These are phyloP conservation scores for Myioborus miniatus DNA, from an alignment of 2,797 vertebrate genomes.

Conservation along the genomic window DNA sequence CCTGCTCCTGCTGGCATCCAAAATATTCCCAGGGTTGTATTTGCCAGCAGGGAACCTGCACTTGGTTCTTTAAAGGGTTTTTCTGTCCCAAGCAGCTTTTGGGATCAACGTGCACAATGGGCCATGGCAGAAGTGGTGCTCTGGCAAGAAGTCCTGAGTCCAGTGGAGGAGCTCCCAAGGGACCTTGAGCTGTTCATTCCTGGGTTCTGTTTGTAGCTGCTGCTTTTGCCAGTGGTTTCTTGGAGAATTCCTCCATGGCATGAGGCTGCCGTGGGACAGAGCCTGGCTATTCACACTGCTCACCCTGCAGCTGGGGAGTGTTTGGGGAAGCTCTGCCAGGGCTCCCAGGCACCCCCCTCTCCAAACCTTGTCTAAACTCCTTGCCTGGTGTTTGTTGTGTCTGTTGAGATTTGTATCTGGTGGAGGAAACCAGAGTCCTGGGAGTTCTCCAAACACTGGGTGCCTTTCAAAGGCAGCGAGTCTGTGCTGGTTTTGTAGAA, in stretches of 20 bases:
- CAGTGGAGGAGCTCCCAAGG: background rate
- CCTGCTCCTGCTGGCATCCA: background rate
- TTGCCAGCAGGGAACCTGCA: background rate
- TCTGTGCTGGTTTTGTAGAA: background rate
- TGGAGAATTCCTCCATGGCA: accelerated
- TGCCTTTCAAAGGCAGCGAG: background rate
- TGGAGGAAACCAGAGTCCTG: background rate
- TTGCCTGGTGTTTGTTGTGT: background rate
- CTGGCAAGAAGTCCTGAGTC: background rate
- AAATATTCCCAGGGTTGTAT: background rate
- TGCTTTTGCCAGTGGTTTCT: background rate
- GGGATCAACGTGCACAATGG: background rate
- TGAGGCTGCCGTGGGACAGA: background rate
- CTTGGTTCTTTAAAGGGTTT: background rate
- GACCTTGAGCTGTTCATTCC: background rate
- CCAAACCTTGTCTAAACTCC: background rate
- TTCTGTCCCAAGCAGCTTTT: background rate
- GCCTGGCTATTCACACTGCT: accelerated
- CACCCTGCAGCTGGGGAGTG: background rate
- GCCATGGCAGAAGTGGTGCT: background rate
- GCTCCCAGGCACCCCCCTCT: background rate
- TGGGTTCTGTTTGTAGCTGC: background rate
- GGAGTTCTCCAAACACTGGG: background rate
- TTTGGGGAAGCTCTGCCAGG: background rate
- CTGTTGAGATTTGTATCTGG: background rate